A percentile compares a stretch with the other conserved stretches of the same genome.
Conservation (phyloP, 2,113 vertebrate genomes). For the Siniperca knerii region DNA sequence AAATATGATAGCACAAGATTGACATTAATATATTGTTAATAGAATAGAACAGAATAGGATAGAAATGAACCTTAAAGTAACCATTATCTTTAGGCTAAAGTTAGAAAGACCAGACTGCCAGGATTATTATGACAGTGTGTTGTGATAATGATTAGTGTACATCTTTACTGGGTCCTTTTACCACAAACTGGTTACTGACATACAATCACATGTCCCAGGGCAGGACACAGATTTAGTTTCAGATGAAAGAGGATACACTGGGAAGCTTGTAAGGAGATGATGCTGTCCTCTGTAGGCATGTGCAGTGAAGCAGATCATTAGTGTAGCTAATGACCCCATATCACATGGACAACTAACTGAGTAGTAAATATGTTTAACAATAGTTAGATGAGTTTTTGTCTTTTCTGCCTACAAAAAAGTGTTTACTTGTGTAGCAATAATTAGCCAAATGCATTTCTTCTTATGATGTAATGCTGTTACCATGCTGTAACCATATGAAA, state of each 20-base stretch:
- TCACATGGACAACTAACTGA: not conserved
- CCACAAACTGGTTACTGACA: conserved; percentile 21
- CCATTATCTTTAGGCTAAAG: not conserved
- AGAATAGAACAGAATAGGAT: not conserved
- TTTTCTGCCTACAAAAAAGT: not conserved
- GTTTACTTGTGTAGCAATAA: not conserved
- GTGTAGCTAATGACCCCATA: conserved; percentile 21
- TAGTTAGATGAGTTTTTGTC: not conserved
- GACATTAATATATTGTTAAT: not conserved
- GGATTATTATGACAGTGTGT: conserved; percentile 1
- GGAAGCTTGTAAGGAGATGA: conserved; percentile 44
- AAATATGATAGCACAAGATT: not conserved
- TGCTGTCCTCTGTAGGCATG: conserved; percentile 25
- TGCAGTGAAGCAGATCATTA: conserved; percentile 31
- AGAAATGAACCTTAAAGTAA: not conserved
- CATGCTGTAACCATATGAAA: not conserved
- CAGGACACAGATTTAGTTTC: conserved; percentile 39
- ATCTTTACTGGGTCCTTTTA: conserved; percentile 28
- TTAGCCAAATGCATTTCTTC: not conserved
- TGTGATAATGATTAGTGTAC: not conserved
- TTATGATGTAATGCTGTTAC: not conserved
- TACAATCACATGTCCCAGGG: conserved; percentile 37
- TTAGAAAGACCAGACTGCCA: not conserved
- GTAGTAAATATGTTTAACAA: not conserved
- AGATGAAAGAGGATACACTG: conserved; percentile 72